These are phyloP conservation scores for Pogonognathellus flavescens DNA, from an alignment of 1,140 invertebrate genomes.

Conservation along the genomic window DNA sequence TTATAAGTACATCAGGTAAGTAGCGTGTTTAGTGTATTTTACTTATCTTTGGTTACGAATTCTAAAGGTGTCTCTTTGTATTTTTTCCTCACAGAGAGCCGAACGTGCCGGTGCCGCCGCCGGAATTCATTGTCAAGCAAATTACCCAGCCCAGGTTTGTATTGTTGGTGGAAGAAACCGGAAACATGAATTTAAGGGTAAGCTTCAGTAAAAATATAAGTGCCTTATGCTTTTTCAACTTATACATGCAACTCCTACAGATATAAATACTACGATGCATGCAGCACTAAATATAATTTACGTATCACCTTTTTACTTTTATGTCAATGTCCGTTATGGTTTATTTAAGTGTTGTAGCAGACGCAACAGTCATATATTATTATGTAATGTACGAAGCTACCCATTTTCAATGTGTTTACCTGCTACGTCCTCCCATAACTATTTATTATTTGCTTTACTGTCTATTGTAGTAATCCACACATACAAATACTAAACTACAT, in stretches of 20 bases:
- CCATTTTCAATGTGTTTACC: too few species aligned
- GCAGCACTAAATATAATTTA: not conserved
- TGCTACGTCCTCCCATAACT: too few species aligned
- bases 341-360: too few species aligned
- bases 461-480: too few species aligned
- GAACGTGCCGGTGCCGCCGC: slow-evolving; percentile 62
- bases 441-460: too few species aligned
- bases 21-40: not conserved
- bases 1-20: not conserved
- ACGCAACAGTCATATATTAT: too few species aligned
- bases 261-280: not conserved
- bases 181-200: slow-evolving; percentile 68
- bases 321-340: slow-evolving; percentile 7
- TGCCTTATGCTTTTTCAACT: not conserved
- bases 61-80: slow-evolving; percentile 34
- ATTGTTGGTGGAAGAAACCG: slow-evolving; percentile 67
- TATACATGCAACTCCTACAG: not conserved
- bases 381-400: too few species aligned
- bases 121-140: slow-evolving; percentile 67
- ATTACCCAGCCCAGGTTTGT: slow-evolving; percentile 67
- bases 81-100: slow-evolving; percentile 64
- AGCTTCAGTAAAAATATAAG: not conserved
- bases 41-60: not conserved
- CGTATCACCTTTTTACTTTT: not conserved
- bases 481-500: too few species aligned